Percentiles rank a stretch among this genome's conserved stretches.
Conservation (phyloP, 2,113 vertebrate species). For the Isurus oxyrinchus region DNA sequence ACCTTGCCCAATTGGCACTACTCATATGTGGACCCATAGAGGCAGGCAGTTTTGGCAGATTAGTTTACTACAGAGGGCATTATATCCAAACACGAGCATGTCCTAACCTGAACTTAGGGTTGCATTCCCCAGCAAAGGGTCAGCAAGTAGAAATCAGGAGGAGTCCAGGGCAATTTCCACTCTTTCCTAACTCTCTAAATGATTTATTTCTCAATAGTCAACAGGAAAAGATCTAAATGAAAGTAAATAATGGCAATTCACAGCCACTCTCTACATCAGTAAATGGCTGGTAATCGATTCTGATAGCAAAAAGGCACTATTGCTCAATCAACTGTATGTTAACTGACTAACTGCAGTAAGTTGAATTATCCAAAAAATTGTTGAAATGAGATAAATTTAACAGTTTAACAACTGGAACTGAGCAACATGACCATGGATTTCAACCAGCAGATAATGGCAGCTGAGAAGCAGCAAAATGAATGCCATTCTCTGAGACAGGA, state of each 20-base stretch:
- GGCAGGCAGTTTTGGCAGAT: neutral
- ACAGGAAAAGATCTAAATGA: neutral
- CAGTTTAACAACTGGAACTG: neutral
- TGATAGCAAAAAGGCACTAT: neutral
- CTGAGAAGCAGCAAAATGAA: neutral
- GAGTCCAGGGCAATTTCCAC: neutral
- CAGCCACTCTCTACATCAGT: neutral
- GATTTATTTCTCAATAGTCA: neutral
- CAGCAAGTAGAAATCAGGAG: neutral
- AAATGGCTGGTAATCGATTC: neutral
- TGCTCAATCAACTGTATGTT: neutral
- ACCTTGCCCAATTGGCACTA: neutral
- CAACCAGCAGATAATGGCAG: neutral
- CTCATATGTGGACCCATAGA: neutral
- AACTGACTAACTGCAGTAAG: neutral
- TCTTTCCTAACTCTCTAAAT: neutral
- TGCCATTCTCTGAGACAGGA: neutral
- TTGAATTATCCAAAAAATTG: neutral
- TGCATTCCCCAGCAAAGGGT: neutral
- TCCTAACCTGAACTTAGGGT: neutral
- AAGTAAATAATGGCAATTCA: neutral
- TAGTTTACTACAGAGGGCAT: neutral
- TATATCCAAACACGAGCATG: neutral
- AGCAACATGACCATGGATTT: neutral
- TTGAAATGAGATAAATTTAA: neutral